Percentiles rank a stretch among this genome's conserved stretches.
Conservation (phyloP, 2,888 invertebrate genomes). For the Pammene aurita region DNA sequence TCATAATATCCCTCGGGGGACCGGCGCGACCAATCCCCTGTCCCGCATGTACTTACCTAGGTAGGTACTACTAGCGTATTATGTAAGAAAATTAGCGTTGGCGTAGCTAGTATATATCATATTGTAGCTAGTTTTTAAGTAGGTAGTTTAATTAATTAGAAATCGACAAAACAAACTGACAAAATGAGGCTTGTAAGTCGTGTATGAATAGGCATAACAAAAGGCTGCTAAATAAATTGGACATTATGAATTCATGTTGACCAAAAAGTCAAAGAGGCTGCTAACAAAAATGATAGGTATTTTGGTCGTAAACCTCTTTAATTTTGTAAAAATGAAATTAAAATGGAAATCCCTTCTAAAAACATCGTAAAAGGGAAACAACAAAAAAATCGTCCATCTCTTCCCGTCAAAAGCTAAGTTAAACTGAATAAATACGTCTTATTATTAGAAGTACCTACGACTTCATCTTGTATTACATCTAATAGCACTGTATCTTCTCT, state of each 20-base stretch:
- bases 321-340: constrained; percentile 21
- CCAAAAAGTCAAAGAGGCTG: too few species aligned
- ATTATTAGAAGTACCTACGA: not conserved
- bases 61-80: constrained; percentile 1
- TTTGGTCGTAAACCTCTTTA: too few species aligned
- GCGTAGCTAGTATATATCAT: not conserved
- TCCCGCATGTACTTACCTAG: constrained; percentile 10
- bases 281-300: too few species aligned
- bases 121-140: not conserved
- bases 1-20: constrained; percentile 43
- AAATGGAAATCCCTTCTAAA: constrained; percentile 24
- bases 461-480: constrained; percentile 10
- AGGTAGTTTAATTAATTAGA: constrained; percentile 2
- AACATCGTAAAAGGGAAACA: constrained; percentile 22
- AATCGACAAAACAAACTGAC: too few species aligned
- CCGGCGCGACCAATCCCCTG: constrained; percentile 13
- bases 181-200: too few species aligned
- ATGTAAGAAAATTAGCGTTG: not conserved
- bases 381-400: constrained; percentile 22
- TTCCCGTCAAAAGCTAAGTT: constrained; percentile 9
- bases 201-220: too few species aligned
- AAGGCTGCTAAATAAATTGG: too few species aligned
- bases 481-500: constrained; percentile 14
- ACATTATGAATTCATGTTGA: too few species aligned
- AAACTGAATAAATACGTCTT: too few species aligned